Evolutionary conservation across 2,888 invertebrate genomes (phyloP).

Genomic region (Drosophila cognata): DNA sequence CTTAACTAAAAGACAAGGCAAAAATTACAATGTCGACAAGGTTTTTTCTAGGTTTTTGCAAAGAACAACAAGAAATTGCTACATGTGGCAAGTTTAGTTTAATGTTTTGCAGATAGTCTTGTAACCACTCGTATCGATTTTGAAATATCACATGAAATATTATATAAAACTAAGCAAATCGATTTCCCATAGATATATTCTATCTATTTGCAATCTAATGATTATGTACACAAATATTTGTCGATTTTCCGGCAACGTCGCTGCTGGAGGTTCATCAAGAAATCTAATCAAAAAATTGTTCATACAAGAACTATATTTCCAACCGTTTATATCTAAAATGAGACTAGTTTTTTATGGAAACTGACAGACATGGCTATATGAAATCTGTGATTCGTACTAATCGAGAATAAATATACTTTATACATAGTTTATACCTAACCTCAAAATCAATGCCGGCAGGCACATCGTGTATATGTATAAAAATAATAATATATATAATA

Average conservation of each 20-base stretch:
- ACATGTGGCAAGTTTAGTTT: too few species aligned
- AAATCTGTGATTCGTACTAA: neutral
- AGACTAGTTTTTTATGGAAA: neutral
- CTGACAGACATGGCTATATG: neutral
- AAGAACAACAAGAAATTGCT: neutral
- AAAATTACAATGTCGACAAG: neutral
- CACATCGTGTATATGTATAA: neutral
- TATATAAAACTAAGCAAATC: neutral
- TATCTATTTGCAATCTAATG: neutral
- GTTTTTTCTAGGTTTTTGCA: neutral
- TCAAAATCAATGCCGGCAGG: conserved; percentile 41
- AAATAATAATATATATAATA: conserved; percentile 6
- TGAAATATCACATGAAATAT: too few species aligned
- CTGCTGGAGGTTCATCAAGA: neutral
- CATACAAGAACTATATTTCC: neutral
- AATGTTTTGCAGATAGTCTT: neutral
- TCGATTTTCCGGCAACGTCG: neutral
- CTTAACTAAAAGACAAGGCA: neutral
- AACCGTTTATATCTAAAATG: neutral
- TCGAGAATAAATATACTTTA: neutral
- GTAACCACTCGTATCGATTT: neutral
- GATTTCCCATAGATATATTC: neutral
- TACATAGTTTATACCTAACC: conserved; percentile 29
- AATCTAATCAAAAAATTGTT: neutral
- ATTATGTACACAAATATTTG: neutral